Evolutionary conservation across 2,888 invertebrate species (phyloP).

Genomic region (Patella caerulea): DNA sequence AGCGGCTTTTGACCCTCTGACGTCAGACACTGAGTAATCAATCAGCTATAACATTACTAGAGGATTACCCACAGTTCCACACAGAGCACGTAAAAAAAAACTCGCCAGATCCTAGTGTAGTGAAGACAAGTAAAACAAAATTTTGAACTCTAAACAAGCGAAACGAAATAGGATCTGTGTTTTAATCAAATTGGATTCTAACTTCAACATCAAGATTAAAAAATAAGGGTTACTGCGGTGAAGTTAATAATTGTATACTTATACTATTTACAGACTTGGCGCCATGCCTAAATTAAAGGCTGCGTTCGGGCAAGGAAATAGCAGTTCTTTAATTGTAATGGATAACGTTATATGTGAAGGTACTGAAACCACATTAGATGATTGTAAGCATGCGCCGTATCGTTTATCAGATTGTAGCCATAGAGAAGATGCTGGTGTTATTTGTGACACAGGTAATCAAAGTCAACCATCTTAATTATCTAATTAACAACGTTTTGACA

Average conservation of each 20-base stretch:
- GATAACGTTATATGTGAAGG: constrained; percentile 50
- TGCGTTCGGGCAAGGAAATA: constrained; percentile 37
- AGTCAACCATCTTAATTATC: too few relatives aligned
- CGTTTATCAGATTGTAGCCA: constrained; percentile 47
- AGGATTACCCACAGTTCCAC: too few relatives aligned
- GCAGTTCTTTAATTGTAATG: constrained; percentile 17
- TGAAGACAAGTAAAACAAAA: too few relatives aligned
- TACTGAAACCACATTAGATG: constrained; percentile 41
- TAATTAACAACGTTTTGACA: too few relatives aligned
- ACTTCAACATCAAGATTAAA: background rate
- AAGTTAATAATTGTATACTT: background rate
- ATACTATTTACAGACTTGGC: constrained; percentile 33
- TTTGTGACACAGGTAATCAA: constrained; percentile 29
- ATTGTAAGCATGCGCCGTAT: constrained; percentile 49
- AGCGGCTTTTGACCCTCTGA: too few relatives aligned
- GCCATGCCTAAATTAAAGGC: constrained; percentile 38
- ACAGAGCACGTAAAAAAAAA: too few relatives aligned
- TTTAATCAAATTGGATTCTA: background rate
- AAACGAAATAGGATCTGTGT: background rate
- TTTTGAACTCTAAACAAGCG: too few relatives aligned
- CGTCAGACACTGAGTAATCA: too few relatives aligned
- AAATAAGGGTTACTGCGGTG: too few relatives aligned
- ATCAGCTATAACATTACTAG: too few relatives aligned
- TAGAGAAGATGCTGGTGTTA: constrained; percentile 46
- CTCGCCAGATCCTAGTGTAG: too few relatives aligned